phyloP scores from a whole-genome alignment of 2,113 vertebrate genomes.

The Desmodus rotundus region DNA sequence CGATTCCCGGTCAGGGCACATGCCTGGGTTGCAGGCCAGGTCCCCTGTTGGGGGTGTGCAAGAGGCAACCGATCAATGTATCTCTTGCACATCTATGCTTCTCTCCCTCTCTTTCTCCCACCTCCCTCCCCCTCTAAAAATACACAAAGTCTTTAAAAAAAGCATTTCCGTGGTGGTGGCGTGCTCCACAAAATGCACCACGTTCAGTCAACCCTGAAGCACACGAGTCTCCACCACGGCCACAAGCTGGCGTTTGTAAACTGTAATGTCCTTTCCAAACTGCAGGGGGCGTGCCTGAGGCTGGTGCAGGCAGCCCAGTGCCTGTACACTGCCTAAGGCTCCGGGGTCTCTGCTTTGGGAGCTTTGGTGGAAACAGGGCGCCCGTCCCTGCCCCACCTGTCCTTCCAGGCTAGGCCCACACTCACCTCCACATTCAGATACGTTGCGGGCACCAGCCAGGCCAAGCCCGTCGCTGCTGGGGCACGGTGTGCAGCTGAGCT shows the following conservation, averaged over 20 bases:
- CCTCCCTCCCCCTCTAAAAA: too few relatives aligned
- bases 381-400: not conserved
- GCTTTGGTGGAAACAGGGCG: not conserved
- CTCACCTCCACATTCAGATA: conserved; percentile 95
- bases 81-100: too few relatives aligned
- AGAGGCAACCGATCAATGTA: too few relatives aligned
- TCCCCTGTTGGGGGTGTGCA: too few relatives aligned
- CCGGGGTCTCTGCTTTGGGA: not conserved
- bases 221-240: fast-evolving
- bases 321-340: too few relatives aligned
- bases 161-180: fast-evolving
- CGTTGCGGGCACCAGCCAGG: conserved; percentile 87
- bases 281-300: fast-evolving
- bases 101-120: too few relatives aligned
- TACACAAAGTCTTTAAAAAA: too few relatives aligned
- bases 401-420: not conserved
- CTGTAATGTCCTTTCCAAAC: not conserved
- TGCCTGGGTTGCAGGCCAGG: too few relatives aligned
- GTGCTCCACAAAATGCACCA: fast-evolving
- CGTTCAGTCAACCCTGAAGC: not conserved
- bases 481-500: conserved; percentile 93
- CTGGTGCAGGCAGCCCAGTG: fast-evolving
- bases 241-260: fast-evolving
- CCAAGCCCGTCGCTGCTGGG: conserved; percentile 89
- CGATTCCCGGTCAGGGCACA: too few relatives aligned